Evolutionary conservation across 2,888 invertebrate species (phyloP).

Genomic region (Ceramica pisi): DNA sequence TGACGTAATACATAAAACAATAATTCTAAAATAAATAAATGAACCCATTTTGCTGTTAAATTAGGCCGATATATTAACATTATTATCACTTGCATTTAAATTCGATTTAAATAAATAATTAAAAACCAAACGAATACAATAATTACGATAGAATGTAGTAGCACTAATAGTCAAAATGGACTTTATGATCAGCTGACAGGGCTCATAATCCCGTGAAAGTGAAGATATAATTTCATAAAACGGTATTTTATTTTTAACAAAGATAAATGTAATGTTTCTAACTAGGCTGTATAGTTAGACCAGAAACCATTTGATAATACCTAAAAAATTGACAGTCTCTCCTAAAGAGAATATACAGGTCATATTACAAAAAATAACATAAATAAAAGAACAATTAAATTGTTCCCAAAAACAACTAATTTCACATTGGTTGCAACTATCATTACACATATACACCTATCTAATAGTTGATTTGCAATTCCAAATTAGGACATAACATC

Average conservation of each 20-base stretch:
- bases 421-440: not conserved
- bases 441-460: slow-evolving; percentile 20
- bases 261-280: slow-evolving; percentile 52
- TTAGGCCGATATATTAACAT: slow-evolving; percentile 52
- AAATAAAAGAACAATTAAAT: slow-evolving; percentile 14
- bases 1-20: slow-evolving; percentile 68
- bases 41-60: slow-evolving; percentile 31
- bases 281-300: slow-evolving; percentile 51
- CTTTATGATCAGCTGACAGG: slow-evolving; percentile 35
- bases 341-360: not conserved
- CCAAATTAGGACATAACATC: not conserved
- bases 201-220: slow-evolving; percentile 39
- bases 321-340: slow-evolving; percentile 28
- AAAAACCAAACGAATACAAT: slow-evolving; percentile 41
- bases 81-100: slow-evolving; percentile 55
- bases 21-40: slow-evolving; percentile 64
- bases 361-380: not conserved
- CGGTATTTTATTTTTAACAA: slow-evolving; percentile 40
- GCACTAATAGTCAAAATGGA: slow-evolving; percentile 41
- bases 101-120: slow-evolving; percentile 46
- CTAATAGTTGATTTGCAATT: slow-evolving; percentile 33
- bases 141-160: slow-evolving; percentile 24
- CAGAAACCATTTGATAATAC: slow-evolving; percentile 34
- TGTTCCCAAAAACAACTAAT: slow-evolving; percentile 6
- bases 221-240: slow-evolving; percentile 47